Conservation (phyloP, 2,113 vertebrate genomes). For the Gavia stellata region DNA sequence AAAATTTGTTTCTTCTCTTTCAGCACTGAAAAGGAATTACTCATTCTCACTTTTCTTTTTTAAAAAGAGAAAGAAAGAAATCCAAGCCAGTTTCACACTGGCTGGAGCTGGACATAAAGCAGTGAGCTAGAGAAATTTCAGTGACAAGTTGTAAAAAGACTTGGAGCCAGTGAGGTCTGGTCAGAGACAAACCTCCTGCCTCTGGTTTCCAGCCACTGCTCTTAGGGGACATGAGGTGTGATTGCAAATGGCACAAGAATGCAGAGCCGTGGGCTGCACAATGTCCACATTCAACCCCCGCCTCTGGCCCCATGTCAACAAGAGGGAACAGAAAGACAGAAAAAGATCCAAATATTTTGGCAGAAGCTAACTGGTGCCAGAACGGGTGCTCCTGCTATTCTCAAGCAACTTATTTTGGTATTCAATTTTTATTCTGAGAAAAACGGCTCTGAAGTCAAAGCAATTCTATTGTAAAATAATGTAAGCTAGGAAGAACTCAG, state of each 20-base stretch:
- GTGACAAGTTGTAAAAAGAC: conserved; percentile 7
- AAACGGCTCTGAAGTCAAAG: neutral
- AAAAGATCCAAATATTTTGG: neutral
- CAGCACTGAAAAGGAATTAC: neutral
- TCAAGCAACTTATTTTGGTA: neutral
- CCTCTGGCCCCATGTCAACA: neutral
- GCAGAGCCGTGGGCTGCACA: conserved; percentile 33
- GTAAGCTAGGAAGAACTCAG: neutral
- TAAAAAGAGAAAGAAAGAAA: neutral
- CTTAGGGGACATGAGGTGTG: conserved; percentile 11
- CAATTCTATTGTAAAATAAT: neutral
- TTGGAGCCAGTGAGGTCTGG: neutral
- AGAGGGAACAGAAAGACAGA: neutral
- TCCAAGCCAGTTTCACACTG: neutral
- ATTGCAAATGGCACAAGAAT: conserved; percentile 29
- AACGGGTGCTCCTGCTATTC: neutral
- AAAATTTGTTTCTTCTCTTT: conserved; percentile 9
- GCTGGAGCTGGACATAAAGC: conserved; percentile 13
- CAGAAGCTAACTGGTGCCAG: neutral
- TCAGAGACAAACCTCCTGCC: conserved; percentile 10
- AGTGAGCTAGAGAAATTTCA: neutral
- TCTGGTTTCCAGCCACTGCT: conserved; percentile 44
- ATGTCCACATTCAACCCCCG: neutral
- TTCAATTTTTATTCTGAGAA: neutral
- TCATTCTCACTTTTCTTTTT: neutral